Percentiles rank a stretch among this genome's conserved stretches.
phyloP scores from a whole-genome alignment of 92 coral and sea anemone genomes.

The Metridium senile region DNA sequence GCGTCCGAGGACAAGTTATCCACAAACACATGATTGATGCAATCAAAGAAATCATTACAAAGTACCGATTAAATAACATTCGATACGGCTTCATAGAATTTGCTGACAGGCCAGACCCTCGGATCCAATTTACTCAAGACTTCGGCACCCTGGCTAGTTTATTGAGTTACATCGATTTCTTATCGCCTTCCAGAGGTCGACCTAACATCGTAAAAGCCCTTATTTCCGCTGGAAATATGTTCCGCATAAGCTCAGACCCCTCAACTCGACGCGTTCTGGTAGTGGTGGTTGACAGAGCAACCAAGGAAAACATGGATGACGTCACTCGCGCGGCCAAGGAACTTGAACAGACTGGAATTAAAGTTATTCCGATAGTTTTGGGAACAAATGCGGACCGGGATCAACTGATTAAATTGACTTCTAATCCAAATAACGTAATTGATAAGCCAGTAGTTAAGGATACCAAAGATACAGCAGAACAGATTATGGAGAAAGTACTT shows the following conservation, averaged over 20 bases:
- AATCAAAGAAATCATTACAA: slow-evolving; percentile 55
- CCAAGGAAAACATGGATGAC: slow-evolving; percentile 38
- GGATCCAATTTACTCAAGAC: slow-evolving; percentile 52
- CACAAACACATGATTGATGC: slow-evolving; percentile 63
- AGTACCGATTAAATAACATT: slow-evolving; percentile 67
- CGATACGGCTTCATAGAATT: slow-evolving; percentile 65
- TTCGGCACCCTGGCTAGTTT: slow-evolving; percentile 42
- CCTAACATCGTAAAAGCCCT: slow-evolving; percentile 64
- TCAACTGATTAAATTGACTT: slow-evolving; percentile 25
- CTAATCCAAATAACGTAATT: slow-evolving; percentile 41
- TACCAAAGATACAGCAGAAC: slow-evolving; percentile 27
- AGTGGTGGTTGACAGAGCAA: slow-evolving; percentile 26
- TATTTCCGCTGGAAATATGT: slow-evolving; percentile 50
- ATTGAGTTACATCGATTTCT: slow-evolving; percentile 24
- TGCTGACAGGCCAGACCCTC: slow-evolving; percentile 37
- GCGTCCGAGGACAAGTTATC: slow-evolving; percentile 48
- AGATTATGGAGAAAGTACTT: slow-evolving; percentile 43
- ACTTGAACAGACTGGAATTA: slow-evolving; percentile 35
- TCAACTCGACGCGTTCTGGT: slow-evolving; percentile 49
- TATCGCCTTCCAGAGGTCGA: slow-evolving; percentile 49
- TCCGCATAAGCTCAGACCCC: slow-evolving; percentile 40
- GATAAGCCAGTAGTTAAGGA: slow-evolving; percentile 34
- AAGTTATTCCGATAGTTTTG: slow-evolving; percentile 62
- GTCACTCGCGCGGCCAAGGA: slow-evolving; percentile 33
- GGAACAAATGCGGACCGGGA: slow-evolving; percentile 45